Evolutionary conservation across 2,797 vertebrate genomes (phyloP).

Genomic region (Enteromius radiatus): DNA sequence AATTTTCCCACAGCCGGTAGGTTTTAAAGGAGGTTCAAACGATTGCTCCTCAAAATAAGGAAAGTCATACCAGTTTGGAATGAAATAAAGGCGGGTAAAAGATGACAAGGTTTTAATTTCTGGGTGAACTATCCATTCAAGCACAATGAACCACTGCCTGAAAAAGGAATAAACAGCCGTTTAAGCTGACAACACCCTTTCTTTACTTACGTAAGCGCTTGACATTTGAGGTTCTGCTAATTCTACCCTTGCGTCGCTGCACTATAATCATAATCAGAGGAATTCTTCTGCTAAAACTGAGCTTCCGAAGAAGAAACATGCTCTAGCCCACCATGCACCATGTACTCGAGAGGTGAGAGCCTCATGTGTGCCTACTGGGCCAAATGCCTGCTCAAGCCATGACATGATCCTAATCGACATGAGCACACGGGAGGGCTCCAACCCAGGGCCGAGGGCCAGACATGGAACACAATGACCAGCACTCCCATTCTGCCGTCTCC

Average conservation of each 20-base stretch:
- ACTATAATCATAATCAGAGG: conserved; percentile 43
- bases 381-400: conserved; percentile 47
- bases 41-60: not conserved
- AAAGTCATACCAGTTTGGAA: not conserved
- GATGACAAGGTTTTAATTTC: not conserved
- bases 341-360: conserved; percentile 41
- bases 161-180: conserved; percentile 16
- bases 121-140: not conserved
- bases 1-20: conserved; percentile 17
- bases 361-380: conserved; percentile 39
- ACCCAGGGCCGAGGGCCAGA: conserved; percentile 44
- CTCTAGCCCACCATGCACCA: conserved; percentile 31
- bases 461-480: conserved; percentile 64
- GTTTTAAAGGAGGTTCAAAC: not conserved
- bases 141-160: not conserved
- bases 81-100: not conserved
- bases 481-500: conserved; percentile 66
- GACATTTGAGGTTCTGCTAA: conserved; percentile 30
- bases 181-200: conserved; percentile 9
- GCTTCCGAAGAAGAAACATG: conserved; percentile 26
- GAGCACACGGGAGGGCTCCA: conserved; percentile 36
- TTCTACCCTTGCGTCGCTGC: not conserved
- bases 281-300: conserved; percentile 33
- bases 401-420: conserved; percentile 55
- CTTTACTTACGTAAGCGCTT: not conserved